Base-by-base conservation (phyloP, 2,888 invertebrate genomes). In the Nomada flava region DNA sequence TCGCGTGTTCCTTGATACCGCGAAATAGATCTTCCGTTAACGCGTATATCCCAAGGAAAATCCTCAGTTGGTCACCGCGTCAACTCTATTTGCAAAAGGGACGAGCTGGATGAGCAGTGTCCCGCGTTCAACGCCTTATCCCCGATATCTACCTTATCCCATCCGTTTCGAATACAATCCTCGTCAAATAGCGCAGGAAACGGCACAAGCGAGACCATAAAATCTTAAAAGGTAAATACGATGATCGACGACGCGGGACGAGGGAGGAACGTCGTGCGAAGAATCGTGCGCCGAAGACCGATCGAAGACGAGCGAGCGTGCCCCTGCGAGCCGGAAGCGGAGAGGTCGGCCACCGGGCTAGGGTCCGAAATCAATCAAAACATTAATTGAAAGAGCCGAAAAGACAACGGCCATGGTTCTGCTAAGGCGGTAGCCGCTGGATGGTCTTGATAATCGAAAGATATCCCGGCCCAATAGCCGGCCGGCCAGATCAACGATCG, bases 341-440 rank as follows among this genome's bases (percentile, higher is more conserved):
- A 59, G 20, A 63, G 62, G 71, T 81, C 82, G 85, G 86, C 82
- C 82, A 79, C 84, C 75, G 76, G 82, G 85, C 85, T 88, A 87
- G 88, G 89, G 90, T 87, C 89, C 89, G 91, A 92, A 93, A 93
- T 93, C 93, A 93, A 93, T 93, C 93, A 93, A 93, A 93, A 93
- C 93, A 93, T 93, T 93, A 93, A 93, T 93, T 93, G 93, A 93
- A 93, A 93, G 93, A 93, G 92, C 91, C 86, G 89, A 89, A 91
- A 93, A 93, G 93, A 93, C 93, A 93, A 93, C 93, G 90, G 91
- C 87, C 82, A 88, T 87, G 88, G 84, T 86, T 85, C 87, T 88
- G 85, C 90, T 92, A 91, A 92, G 89, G 89, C 90, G 89, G 88
- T 89, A 85, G 91, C 90, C 88, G 88, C 36, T 86, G 90, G 90